A percentile compares a stretch with the other conserved stretches of the same genome.
Conservation (phyloP, 1,140 invertebrate species). For the Trichogramma pretiosum region DNA sequence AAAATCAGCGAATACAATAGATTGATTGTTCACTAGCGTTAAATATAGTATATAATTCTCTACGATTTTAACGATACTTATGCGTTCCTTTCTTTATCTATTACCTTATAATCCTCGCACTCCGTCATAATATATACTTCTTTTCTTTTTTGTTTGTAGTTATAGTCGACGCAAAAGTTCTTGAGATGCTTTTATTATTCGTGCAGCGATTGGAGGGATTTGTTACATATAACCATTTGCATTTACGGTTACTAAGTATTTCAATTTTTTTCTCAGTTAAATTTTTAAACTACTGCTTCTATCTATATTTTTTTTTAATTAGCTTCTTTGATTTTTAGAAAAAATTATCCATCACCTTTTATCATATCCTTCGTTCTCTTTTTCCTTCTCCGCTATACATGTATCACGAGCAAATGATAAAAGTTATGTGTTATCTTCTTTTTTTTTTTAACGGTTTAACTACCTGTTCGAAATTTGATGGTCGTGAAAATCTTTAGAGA, state of each 20-base stretch:
- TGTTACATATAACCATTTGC: constrained; percentile 6
- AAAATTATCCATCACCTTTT: background rate
- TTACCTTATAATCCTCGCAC: no score
- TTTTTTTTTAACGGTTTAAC: background rate
- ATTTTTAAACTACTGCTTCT: no score
- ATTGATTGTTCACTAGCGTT: no score
- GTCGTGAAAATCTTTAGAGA: constrained; percentile 11
- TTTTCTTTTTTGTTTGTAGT: background rate
- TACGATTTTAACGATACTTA: no score
- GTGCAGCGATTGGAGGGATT: constrained; percentile 12
- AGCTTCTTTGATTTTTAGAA: background rate
- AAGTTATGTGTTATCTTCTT: no score
- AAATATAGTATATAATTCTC: no score
- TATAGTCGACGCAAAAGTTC: constrained; percentile 1
- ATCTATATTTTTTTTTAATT: background rate
- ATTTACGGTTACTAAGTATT: constrained; percentile 6
- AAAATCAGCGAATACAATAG: no score
- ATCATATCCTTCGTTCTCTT: no score
- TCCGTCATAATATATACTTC: background rate
- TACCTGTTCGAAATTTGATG: background rate
- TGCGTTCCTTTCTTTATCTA: background rate
- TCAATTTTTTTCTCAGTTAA: no score
- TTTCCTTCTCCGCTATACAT: no score
- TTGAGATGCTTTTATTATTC: background rate
- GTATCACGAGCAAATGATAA: no score